Evolutionary conservation across 2,797 vertebrate genomes (phyloP).

Genomic region (Sarcophilus harrisii): DNA sequence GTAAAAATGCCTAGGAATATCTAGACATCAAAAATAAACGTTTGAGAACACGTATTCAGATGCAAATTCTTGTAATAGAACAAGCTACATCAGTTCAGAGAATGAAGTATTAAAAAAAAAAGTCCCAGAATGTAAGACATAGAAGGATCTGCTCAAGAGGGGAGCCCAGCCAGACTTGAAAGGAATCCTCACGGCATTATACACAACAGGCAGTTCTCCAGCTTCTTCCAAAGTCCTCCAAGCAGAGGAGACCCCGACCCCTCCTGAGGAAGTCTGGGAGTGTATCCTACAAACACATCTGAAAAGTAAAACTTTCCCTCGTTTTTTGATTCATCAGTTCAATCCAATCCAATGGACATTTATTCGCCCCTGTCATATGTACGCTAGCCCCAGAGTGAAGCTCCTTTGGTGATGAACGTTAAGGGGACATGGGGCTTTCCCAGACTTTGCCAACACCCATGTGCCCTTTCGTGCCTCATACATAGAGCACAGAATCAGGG

Average conservation of each 20-base stretch:
- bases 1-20: background rate
- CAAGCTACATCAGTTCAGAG: background rate
- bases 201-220: background rate
- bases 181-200: background rate
- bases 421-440: background rate
- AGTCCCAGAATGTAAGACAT: background rate
- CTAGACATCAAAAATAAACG: background rate
- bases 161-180: background rate
- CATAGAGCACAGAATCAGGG: background rate
- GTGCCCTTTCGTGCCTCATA: background rate
- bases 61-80: background rate
- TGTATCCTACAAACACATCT: background rate
- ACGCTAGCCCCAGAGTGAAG: background rate
- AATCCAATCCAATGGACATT: background rate
- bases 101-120: background rate
- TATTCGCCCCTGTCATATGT: accelerated
- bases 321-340: background rate
- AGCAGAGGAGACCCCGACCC: background rate
- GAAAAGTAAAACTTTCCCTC: background rate
- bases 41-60: background rate
- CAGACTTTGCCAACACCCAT: background rate
- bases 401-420: background rate
- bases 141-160: background rate
- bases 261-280: background rate
- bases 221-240: background rate